Base-by-base conservation (phyloP, 2,113 vertebrate genomes). In the Sciurus niger region DNA sequence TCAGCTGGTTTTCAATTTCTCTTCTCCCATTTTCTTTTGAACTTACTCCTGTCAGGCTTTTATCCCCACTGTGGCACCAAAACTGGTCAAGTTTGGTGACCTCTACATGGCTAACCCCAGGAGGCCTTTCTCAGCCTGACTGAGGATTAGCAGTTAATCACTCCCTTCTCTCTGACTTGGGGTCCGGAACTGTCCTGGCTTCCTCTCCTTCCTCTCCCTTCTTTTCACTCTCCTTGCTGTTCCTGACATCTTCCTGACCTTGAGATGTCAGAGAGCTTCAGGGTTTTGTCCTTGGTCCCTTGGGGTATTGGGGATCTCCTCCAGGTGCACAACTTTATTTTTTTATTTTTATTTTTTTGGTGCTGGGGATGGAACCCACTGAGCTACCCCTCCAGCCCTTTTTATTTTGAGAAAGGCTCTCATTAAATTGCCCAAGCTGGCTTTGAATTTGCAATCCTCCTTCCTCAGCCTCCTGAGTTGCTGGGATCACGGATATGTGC, bases 111-210 rank as follows among this genome's bases (percentile, higher is more conserved):
- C 6, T 4, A 6, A 34, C 24, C 9, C 53, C 37, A 14, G 20
- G 20, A 25, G 30, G 65, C 40, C 25, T 11, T 83, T 10, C 51
- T 73, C 37, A 84, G 43, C 58, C 85, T 48, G 20, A 43, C 84
- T 37, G 1, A 17, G 18, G 58, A 6, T 60, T 25, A 34, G 10
- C 22, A 13, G 55, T 37, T 24, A 22, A 34, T 58, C 4, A 1
- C 4, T 34, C 48, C 65, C 46, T 82, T 40, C 51, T 72, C 46
- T n/a, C 16, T 40, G 20, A 48, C 48, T 20, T n/a, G 60, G 84
- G 34, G 55, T 76, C 10, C 8, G 84, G 6, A 14, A 4, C 1
- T 2, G 2, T 68, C 55, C 83, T 12, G 1, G 4, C 9, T 1
- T 17, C 48, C 25, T 43, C 34, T 34, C 46, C 63, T n/a, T 25